These are phyloP conservation scores for Aurelia sp. DNA, from an alignment of 30 jellyfish, hydroid and myxozoan species.

Conservation along the genomic window DNA sequence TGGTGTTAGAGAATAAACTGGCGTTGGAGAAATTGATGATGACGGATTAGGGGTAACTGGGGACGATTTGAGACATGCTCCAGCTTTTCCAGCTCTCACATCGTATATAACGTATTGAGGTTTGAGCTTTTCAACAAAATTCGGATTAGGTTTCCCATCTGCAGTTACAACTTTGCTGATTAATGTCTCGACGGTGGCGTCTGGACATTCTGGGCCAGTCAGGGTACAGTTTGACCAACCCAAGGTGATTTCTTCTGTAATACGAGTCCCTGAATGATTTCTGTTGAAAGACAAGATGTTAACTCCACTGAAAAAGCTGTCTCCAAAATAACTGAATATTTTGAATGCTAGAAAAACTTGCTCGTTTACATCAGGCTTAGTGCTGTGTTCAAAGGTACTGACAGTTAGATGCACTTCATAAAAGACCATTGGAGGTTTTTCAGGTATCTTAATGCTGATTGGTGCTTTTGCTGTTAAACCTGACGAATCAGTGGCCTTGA, in stretches of 20 bases:
- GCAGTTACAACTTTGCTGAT: conserved; percentile 48
- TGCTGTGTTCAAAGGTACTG: conserved; percentile 47
- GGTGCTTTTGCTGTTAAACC: conserved; percentile 48
- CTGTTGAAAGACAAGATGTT: conserved; percentile 58
- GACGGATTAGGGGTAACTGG: not conserved
- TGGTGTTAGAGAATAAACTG: conserved; percentile 49
- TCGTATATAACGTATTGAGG: conserved; percentile 79
- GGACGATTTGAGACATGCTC: conserved; percentile 28
- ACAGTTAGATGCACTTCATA: conserved; percentile 70
- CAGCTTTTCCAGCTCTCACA: conserved; percentile 46
- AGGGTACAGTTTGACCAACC: conserved; percentile 94
- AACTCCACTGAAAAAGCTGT: conserved; percentile 34
- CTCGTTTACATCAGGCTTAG: conserved; percentile 81
- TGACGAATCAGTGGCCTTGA: conserved; percentile 80
- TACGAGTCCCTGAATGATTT: conserved; percentile 12
- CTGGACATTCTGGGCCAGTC: conserved; percentile 72
- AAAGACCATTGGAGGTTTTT: conserved; percentile 59
- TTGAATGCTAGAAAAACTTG: conserved; percentile 58
- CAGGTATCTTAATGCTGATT: conserved; percentile 63
- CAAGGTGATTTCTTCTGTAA: conserved; percentile 53
- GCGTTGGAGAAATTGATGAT: conserved; percentile 6
- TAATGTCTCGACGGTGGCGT: conserved; percentile 31
- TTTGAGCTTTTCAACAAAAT: conserved; percentile 41
- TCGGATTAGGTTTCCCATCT: conserved; percentile 68
- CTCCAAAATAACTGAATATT: conserved; percentile 70